Evolutionary conservation across 2,888 invertebrate genomes (phyloP).

Genomic region (Labia minor): DNA sequence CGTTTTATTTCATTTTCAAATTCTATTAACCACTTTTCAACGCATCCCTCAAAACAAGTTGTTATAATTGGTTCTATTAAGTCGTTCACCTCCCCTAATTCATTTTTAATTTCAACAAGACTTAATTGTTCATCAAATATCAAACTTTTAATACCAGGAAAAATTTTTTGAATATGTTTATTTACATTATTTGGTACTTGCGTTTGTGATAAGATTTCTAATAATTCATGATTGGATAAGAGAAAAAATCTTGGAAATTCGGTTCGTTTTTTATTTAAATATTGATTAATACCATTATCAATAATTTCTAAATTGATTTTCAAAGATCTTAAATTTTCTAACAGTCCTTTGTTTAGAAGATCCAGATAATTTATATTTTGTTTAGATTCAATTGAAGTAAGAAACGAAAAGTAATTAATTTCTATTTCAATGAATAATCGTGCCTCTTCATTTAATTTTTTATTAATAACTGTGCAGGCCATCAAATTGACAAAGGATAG

Average conservation of each 20-base stretch:
- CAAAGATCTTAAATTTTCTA: conserved; percentile 59
- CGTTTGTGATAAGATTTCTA: conserved; percentile 81
- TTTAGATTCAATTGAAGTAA: neutral
- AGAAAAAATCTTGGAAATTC: conserved; percentile 80
- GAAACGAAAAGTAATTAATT: neutral
- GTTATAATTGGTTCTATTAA: conserved; percentile 49
- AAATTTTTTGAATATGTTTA: conserved; percentile 77
- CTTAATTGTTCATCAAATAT: conserved; percentile 63
- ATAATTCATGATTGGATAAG: conserved; percentile 79
- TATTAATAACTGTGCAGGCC: neutral
- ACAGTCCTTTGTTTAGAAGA: conserved; percentile 46
- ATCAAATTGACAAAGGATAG: neutral
- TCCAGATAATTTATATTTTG: neutral
- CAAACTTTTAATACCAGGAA: conserved; percentile 71
- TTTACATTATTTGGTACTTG: conserved; percentile 85
- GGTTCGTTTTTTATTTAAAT: conserved; percentile 71
- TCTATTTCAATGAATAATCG: neutral
- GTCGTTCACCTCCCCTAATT: conserved; percentile 59
- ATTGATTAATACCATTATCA: conserved; percentile 69
- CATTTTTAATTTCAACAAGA: conserved; percentile 66
- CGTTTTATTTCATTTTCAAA: neutral
- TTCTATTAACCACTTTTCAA: conserved; percentile 73
- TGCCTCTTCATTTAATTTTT: neutral
- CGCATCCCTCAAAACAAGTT: conserved; percentile 72
- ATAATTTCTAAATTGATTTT: conserved; percentile 62